Evolutionary conservation across 2,888 invertebrate species (phyloP).

Genomic region (Cerceris rybyensis): DNA sequence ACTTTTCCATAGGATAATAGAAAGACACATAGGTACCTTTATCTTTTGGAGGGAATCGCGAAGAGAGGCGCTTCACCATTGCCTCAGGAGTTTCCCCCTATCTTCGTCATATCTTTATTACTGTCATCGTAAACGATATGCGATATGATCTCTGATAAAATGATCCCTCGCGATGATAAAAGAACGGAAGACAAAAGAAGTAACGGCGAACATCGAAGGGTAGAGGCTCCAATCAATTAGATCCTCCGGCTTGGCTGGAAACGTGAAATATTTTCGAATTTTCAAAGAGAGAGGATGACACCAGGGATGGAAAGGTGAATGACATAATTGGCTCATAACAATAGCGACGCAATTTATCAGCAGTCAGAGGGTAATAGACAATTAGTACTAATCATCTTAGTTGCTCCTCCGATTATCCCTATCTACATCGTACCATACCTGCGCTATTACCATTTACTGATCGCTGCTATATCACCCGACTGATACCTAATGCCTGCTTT

Average conservation of each 20-base stretch:
- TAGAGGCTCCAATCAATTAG: too few relatives aligned
- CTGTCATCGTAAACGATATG: neutral
- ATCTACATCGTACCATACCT: constrained; percentile 38
- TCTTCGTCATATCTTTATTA: constrained; percentile 4
- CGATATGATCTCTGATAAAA: neutral
- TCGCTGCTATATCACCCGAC: constrained; percentile 30
- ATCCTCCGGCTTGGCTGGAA: too few relatives aligned
- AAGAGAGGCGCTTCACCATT: neutral
- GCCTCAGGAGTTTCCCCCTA: neutral
- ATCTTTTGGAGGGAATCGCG: constrained; percentile 9
- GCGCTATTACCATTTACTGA: constrained; percentile 36
- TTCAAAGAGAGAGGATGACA: too few relatives aligned
- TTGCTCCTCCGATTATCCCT: constrained; percentile 44
- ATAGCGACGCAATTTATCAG: constrained; percentile 21
- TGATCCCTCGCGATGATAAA: neutral
- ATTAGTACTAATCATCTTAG: constrained; percentile 55
- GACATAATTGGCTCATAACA: neutral
- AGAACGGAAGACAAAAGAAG: too few relatives aligned
- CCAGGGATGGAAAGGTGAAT: too few relatives aligned
- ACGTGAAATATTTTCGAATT: too few relatives aligned
- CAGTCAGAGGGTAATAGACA: constrained; percentile 21
- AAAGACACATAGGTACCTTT: constrained; percentile 12
- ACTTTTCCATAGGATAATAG: constrained; percentile 23
- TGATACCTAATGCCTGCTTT: constrained; percentile 27
- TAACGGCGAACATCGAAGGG: too few relatives aligned